Evolutionary conservation across 2,888 invertebrate genomes (phyloP), one percentile per base, ranked within the genome.

Genomic region (Drosophila demipolita): DNA sequence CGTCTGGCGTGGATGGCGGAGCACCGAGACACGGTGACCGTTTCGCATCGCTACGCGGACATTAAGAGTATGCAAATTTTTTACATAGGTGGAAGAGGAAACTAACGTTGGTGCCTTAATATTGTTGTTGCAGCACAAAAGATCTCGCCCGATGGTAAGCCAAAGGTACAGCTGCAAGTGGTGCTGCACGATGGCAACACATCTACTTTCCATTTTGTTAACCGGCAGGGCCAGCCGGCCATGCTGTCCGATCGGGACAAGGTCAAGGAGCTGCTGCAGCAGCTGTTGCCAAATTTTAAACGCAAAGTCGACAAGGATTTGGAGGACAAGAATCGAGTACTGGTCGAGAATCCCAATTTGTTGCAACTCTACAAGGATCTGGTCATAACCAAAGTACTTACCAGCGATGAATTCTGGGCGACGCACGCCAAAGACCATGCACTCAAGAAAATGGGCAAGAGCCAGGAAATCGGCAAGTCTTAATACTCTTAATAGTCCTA

Each of bases 341-440:
- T 99, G 49, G 96, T 97, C 49, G 96, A 98, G 84, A 97, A 99
- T 94, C 98, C 98, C 7, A 96, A 96, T 72, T 94, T 99, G 62
- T 95, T 98, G 90, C 98, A 98, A 94, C 94, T 99, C 75, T 99
- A 99, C 93, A 97, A 98, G 94, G 99, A 99, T 94, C 95, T 99
- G 89, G 99, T 99, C 20, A 98, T 98, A 92, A 97, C 98, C 48
- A 97, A 98, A 93, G 97, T 99, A 49, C 96, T 99, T 80, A 96
- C 97, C 52, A 97, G 99, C 63, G 99, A 99, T 92, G 99, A 99
- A 93, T 99, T 99, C 94, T 99, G 99, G 99, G 95, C 96, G 57
- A 97, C 97, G 78, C 97, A 98, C 90, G 98, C 97, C 42, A 95
- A 94, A 88, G 95, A 96, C 81, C 97, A 97, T 92, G 96, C 96